Percentiles rank a stretch among this genome's conserved stretches.
phyloP scores from a whole-genome alignment of 2,888 invertebrate species.

The Amphiduros pacificus region DNA sequence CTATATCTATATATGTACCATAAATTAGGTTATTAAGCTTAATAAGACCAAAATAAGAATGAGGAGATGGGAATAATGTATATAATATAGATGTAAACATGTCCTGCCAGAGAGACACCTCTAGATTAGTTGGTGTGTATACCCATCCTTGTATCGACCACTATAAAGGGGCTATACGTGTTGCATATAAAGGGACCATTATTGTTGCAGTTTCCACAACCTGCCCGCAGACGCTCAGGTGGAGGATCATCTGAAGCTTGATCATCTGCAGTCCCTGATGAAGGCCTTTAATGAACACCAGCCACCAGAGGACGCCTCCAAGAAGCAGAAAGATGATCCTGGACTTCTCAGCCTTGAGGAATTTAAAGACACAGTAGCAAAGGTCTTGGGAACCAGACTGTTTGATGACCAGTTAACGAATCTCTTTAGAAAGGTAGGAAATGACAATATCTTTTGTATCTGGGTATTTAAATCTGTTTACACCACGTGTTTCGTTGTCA shows the following conservation, averaged over 20 bases:
- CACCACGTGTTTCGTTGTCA: too few relatives aligned
- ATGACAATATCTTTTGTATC: not conserved
- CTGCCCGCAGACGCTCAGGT: slow-evolving; percentile 34
- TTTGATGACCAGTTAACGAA: slow-evolving; percentile 56
- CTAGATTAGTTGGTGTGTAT: too few relatives aligned
- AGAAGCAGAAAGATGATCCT: slow-evolving; percentile 42
- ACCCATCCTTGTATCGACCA: too few relatives aligned
- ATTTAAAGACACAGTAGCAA: slow-evolving; percentile 52
- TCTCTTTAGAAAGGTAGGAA: slow-evolving; percentile 53
- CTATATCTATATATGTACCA: too few relatives aligned
- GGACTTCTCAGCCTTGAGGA: slow-evolving; percentile 54
- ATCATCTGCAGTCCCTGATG: slow-evolving; percentile 54
- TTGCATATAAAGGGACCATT: too few relatives aligned
- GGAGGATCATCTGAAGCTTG: slow-evolving; percentile 54
- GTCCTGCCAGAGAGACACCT: too few relatives aligned
- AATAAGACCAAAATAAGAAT: too few relatives aligned
- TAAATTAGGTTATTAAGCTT: too few relatives aligned
- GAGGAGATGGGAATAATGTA: too few relatives aligned
- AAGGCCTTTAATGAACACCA: slow-evolving; percentile 44
- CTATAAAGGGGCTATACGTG: too few relatives aligned
- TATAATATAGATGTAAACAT: too few relatives aligned
- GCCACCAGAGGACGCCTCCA: slow-evolving; percentile 35
- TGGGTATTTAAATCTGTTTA: not conserved
- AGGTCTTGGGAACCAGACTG: slow-evolving; percentile 48
- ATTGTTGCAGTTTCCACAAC: not conserved